Percentiles rank a stretch among this genome's conserved stretches.
Conservation (phyloP, 1,140 invertebrate genomes). For the Ectropis grisescens region DNA sequence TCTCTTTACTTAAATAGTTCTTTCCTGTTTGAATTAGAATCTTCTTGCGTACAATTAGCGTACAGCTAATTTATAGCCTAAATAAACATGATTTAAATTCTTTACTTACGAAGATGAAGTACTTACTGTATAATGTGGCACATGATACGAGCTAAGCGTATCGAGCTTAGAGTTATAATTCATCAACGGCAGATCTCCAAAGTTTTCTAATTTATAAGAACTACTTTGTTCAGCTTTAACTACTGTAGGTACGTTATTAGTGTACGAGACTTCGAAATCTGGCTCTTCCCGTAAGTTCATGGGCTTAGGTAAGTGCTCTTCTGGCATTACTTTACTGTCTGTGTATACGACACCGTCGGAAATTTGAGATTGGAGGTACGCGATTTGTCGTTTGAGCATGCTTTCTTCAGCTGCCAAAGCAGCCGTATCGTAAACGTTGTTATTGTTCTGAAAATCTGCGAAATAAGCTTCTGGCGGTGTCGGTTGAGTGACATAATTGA, state of each 20-base stretch:
- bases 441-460: too few species aligned
- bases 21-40: too few species aligned
- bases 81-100: too few species aligned
- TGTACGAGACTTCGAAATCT: constrained; percentile 32
- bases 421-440: too few species aligned
- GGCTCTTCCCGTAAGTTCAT: constrained; percentile 30
- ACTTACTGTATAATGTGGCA: constrained; percentile 60
- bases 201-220: constrained; percentile 38
- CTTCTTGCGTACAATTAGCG: too few species aligned
- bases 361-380: too few species aligned
- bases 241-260: constrained; percentile 38
- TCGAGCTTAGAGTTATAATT: constrained; percentile 46
- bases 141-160: constrained; percentile 47
- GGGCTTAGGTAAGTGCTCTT: constrained; percentile 36
- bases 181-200: constrained; percentile 47
- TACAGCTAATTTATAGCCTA: too few species aligned
- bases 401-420: constrained; percentile 1
- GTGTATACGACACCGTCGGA: too few species aligned
- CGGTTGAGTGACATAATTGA: too few species aligned
- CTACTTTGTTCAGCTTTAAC: constrained; percentile 18
- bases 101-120: too few species aligned
- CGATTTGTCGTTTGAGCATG: neutral
- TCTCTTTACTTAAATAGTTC: too few species aligned
- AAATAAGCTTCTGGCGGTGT: too few species aligned
- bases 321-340: constrained; percentile 4